A percentile compares a stretch with the other conserved stretches of the same genome.
Conservation (phyloP, 1,140 invertebrate genomes). For the Drosophila bocqueti region DNA sequence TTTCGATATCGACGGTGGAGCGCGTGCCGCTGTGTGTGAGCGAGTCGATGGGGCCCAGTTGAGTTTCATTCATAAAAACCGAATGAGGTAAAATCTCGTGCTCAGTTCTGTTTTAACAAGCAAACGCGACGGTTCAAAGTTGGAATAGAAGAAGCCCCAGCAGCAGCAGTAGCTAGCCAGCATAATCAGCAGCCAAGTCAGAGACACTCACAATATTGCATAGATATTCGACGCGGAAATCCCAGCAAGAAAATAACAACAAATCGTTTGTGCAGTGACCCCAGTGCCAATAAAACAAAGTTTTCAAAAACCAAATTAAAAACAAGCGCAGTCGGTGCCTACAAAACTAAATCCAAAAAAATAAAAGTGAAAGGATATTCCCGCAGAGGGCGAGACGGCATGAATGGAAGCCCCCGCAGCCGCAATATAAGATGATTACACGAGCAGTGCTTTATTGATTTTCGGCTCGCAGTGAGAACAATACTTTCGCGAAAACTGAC, state of each 20-base stretch:
- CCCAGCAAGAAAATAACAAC: constrained; percentile 7
- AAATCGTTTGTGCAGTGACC: constrained; percentile 32
- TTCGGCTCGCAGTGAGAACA: constrained; percentile 45
- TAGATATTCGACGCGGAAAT: constrained; percentile 24
- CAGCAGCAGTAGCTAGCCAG: constrained; percentile 27
- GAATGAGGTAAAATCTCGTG: constrained; percentile 84
- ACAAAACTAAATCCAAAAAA: constrained; percentile 14
- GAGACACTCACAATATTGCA: constrained; percentile 23
- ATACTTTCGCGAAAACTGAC: constrained; percentile 24
- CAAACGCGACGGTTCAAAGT: constrained; percentile 84
- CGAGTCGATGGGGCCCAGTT: constrained; percentile 32
- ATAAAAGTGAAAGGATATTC: constrained; percentile 58
- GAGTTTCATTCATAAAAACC: constrained; percentile 85
- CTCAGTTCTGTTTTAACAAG: constrained; percentile 85
- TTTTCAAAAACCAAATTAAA: constrained; percentile 6
- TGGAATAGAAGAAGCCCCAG: constrained; percentile 26
- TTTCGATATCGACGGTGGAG: constrained; percentile 68
- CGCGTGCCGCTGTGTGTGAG: constrained; percentile 63
- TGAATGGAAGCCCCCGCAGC: constrained; percentile 47
- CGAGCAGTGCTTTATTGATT: constrained; percentile 64
- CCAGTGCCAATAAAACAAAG: constrained; percentile 29
- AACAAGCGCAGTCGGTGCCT: constrained; percentile 2
- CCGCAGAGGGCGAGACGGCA: constrained; percentile 22
- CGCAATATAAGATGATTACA: constrained; percentile 59
- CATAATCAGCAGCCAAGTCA: constrained; percentile 36